Conservation (phyloP, 2,888 invertebrate species). For the Lucinisca nassula region DNA sequence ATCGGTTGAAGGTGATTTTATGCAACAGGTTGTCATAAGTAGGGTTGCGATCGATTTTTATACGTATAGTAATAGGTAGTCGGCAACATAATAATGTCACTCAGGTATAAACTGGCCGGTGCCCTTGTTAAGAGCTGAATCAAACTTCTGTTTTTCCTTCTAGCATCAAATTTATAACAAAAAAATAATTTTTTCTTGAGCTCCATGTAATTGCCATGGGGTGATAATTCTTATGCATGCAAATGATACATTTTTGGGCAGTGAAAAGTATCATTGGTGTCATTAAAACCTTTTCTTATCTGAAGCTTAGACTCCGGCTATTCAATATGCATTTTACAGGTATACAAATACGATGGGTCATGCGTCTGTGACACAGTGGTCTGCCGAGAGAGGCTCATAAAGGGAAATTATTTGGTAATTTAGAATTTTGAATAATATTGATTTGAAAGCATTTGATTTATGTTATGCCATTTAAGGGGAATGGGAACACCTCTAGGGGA, state of each 20-base stretch:
- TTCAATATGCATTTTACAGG: conserved; percentile 3
- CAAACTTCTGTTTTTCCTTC: no score
- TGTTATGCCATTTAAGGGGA: no score
- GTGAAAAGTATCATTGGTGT: no score
- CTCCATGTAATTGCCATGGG: no score
- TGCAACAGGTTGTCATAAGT: background rate
- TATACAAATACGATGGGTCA: conserved; percentile 16
- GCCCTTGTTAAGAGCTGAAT: background rate
- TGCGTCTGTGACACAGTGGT: conserved; percentile 22
- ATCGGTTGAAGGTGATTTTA: background rate
- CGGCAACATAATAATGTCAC: conserved; percentile 1
- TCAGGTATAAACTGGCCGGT: background rate
- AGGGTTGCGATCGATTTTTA: background rate
- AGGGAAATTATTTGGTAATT: background rate
- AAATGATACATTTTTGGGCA: no score
- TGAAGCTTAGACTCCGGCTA: background rate
- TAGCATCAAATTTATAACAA: no score
- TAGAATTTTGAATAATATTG: no score
- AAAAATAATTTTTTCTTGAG: no score
- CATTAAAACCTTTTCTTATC: no score
- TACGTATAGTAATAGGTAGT: background rate
- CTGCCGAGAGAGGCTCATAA: background rate
- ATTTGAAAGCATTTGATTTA: no score
- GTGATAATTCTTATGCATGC: no score
- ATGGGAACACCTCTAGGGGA: no score